These are phyloP conservation scores for Riparia riparia DNA, from an alignment of 2,113 vertebrate species.

Conservation along the genomic window DNA sequence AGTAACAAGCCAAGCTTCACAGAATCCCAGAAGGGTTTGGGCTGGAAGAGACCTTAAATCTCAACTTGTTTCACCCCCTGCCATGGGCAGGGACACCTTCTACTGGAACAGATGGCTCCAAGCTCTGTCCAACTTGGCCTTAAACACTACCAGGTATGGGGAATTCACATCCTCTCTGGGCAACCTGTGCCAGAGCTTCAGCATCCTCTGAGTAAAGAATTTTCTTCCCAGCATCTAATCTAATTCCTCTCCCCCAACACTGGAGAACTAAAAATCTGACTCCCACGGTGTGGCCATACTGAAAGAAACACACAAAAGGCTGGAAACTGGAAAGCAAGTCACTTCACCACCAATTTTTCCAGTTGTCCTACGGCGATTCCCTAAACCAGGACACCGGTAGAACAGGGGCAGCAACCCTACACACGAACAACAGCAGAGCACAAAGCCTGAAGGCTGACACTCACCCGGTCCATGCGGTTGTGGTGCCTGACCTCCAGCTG, in stretches of 20 bases:
- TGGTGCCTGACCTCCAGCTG: conserved; percentile 95
- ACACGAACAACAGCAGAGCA: rapidly evolving
- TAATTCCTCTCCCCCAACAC: neutral
- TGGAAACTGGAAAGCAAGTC: neutral
- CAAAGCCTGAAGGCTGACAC: neutral
- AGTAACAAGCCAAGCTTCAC: neutral
- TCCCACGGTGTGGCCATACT: neutral
- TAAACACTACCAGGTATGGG: neutral
- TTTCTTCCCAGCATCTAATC: neutral
- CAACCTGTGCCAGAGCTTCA: neutral
- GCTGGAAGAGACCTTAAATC: neutral
- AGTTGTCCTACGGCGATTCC: neutral
- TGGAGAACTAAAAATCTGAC: neutral
- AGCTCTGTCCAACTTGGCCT: neutral
- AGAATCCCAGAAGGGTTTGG: neutral
- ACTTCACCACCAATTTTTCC: neutral
- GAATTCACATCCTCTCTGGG: neutral
- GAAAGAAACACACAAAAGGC: neutral
- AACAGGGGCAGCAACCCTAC: rapidly evolving
- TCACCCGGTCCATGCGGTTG: conserved; percentile 95
- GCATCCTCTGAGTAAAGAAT: neutral
- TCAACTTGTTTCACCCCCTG: neutral
- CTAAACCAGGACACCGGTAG: neutral
- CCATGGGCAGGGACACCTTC: neutral
- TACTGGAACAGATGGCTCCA: neutral